Evolutionary conservation across 1,140 invertebrate genomes (phyloP), one percentile per base, ranked within the genome.

Genomic region (Microplitis mediator): DNA sequence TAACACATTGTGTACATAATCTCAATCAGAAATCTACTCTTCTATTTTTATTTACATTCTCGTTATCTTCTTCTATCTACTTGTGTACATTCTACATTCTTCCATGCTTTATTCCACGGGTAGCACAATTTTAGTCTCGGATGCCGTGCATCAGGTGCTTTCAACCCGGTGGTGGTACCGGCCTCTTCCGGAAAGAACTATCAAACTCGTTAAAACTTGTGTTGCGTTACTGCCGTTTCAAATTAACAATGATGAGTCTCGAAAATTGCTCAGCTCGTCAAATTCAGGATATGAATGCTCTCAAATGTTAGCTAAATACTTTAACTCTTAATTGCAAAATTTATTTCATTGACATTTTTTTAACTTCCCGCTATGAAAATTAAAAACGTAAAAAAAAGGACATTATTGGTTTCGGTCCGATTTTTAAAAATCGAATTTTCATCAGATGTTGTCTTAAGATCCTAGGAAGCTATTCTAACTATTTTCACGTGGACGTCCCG

Each of bases 151-250:
- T 72, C 72, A 72, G 54, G 16, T 65, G 62, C 69, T 16, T 68
- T 34, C 63, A 51, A 63, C 52, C 31, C 45, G 52, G 52, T 35
- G 60, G 51, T 51, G 54, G 16, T 45, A 58, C 56, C 34, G 50
- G 35, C 35, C 52, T 13, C 58, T 67, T 62, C 39, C 52, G 50
- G 16, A 72, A 69, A 75, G 68, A 70, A 75, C 61, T 72, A 69
- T 69, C 69, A 70, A 76, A 77, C 75, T 76, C 75, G 74, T 80
- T 78, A 78, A 76, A 78, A 78, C 76, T 77, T 76, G 67, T 69
- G 45, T 71, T 61, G 73, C 72, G 71, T 67, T 67, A 72, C 70
- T 51, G 23, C 61, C 61, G 61, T 61, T 66, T 72, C 52, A 54
- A 76, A 72, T 65, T 69, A 70, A 63, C 45, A 58, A 60, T 35